A percentile compares a stretch with the other conserved stretches of the same genome.
These are phyloP conservation scores for Andrena haemorrhoa DNA, from an alignment of 2,888 invertebrate species.

Conservation along the genomic window DNA sequence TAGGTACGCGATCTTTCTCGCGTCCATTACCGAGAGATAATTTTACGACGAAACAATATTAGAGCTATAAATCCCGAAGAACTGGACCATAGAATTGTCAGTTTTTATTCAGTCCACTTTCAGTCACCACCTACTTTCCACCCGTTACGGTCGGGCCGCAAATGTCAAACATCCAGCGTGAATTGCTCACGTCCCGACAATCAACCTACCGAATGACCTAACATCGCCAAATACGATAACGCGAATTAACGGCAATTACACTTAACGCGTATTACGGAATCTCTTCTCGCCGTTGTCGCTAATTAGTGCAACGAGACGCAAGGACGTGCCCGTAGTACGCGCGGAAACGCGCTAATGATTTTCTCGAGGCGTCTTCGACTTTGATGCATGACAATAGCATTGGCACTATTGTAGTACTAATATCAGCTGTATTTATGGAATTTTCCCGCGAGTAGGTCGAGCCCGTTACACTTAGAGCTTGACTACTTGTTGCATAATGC, in stretches of 20 bases:
- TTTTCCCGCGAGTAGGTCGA: constrained; percentile 23
- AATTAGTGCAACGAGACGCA: constrained; percentile 42
- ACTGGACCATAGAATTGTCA: neutral
- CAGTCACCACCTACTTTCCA: neutral
- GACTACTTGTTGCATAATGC: constrained; percentile 76
- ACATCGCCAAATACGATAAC: neutral
- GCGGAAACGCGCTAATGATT: constrained; percentile 13
- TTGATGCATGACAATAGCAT: neutral
- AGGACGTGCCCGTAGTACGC: neutral
- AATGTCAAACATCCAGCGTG: neutral
- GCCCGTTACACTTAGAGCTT: constrained; percentile 48
- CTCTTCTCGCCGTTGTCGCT: neutral
- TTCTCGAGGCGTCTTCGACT: neutral
- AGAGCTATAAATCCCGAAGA: neutral
- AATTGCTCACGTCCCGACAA: neutral
- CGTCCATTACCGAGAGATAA: neutral
- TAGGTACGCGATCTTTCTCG: neutral
- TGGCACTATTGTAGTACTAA: neutral
- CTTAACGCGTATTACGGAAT: constrained; percentile 23
- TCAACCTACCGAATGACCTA: neutral
- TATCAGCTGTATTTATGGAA: constrained; percentile 20
- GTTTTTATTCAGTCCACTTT: neutral
- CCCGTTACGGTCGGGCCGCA: neutral
- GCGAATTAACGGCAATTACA: constrained; percentile 13
- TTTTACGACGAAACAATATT: neutral